Percentiles rank a stretch among this genome's conserved stretches.
Conservation (phyloP, 1,140 invertebrate species). For the Panulirus ornatus region DNA sequence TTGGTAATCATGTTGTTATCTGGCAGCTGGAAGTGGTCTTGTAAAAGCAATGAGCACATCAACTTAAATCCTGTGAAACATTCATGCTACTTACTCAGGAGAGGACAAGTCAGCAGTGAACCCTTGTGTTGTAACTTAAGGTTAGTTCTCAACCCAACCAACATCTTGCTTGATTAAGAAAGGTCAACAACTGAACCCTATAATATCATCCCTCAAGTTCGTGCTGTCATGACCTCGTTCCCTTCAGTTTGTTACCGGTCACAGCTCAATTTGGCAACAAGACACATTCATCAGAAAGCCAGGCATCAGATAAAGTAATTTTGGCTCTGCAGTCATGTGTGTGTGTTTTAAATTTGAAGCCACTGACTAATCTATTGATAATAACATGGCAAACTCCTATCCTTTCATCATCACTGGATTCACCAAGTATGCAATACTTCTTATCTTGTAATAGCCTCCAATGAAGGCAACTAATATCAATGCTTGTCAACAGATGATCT, state of each 20-base stretch:
- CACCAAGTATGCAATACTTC: slow-evolving; percentile 51
- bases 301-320: slow-evolving; percentile 60
- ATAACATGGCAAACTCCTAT: slow-evolving; percentile 69
- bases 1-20: slow-evolving; percentile 45
- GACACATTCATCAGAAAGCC: slow-evolving; percentile 57
- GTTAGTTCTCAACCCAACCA: slow-evolving; percentile 19
- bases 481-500: slow-evolving; percentile 62
- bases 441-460: slow-evolving; percentile 62
- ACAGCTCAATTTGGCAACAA: slow-evolving; percentile 66
- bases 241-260: slow-evolving; percentile 51
- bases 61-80: slow-evolving; percentile 61
- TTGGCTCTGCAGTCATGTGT: slow-evolving; percentile 59
- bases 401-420: slow-evolving; percentile 61
- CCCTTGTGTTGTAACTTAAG: slow-evolving; percentile 22
- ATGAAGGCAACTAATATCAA: slow-evolving; percentile 42
- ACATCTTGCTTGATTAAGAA: no score
- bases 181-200: slow-evolving; percentile 44
- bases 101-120: slow-evolving; percentile 45
- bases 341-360: slow-evolving; percentile 63
- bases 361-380: slow-evolving; percentile 70
- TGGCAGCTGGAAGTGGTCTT: slow-evolving; percentile 49
- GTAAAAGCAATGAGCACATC: slow-evolving; percentile 65
- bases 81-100: slow-evolving; percentile 34
- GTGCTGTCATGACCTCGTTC: slow-evolving; percentile 26
- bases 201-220: slow-evolving; percentile 29